phyloP scores from a whole-genome alignment of 64 coral and sea anemone species.

The Montipora sp. region DNA sequence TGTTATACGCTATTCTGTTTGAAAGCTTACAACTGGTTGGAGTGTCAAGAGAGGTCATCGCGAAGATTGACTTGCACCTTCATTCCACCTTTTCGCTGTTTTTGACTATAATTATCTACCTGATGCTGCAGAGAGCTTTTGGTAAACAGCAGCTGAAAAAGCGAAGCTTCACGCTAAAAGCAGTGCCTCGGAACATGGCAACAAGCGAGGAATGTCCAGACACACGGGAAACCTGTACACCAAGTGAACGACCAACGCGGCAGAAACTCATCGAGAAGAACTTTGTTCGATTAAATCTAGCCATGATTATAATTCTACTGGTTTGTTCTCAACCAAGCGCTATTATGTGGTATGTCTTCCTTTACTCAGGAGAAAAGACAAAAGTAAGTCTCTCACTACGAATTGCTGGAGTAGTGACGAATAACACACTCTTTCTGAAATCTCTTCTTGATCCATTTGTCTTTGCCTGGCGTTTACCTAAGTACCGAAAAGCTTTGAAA shows the following conservation, averaged over 20 bases:
- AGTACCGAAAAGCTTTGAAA: constrained; percentile 78
- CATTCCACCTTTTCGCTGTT: constrained; percentile 71
- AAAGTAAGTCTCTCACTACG: constrained; percentile 4
- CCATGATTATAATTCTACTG: constrained; percentile 61
- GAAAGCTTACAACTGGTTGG: constrained; percentile 38
- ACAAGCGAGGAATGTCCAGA: too few species aligned
- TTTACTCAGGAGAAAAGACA: constrained; percentile 22
- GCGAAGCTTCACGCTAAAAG: too few species aligned
- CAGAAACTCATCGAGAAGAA: constrained; percentile 36
- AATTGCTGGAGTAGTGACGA: constrained; percentile 29
- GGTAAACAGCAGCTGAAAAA: too few species aligned
- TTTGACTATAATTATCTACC: constrained; percentile 60
- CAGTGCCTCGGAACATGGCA: too few species aligned
- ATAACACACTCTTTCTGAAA: constrained; percentile 73
- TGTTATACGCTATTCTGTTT: constrained; percentile 54
- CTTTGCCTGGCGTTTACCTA: constrained; percentile 82
- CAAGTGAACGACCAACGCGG: too few species aligned
- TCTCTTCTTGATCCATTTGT: constrained; percentile 79
- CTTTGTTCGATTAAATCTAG: constrained; percentile 74
- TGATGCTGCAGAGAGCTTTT: constrained; percentile 64
- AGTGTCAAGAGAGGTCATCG: constrained; percentile 30
- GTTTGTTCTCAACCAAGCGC: constrained; percentile 70
- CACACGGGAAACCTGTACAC: too few species aligned
- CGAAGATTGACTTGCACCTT: constrained; percentile 59
- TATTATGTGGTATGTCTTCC: constrained; percentile 49